Conservation (phyloP, 1,140 invertebrate genomes). For the Contarinia nasturtii region DNA sequence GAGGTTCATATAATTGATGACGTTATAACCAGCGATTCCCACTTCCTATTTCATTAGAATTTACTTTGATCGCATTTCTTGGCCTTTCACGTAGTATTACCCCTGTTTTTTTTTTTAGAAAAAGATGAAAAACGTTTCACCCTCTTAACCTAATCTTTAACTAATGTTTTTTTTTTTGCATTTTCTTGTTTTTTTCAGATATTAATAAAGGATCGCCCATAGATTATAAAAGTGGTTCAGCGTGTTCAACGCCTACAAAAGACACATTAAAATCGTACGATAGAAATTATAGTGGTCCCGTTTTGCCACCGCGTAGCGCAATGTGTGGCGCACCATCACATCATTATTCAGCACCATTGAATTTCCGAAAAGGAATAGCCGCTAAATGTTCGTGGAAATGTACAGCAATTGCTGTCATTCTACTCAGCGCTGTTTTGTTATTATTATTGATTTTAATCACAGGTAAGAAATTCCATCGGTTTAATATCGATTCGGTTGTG, state of each 20-base stretch:
- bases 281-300: constrained; percentile 37
- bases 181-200: constrained; percentile 31
- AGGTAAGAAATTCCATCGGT: constrained; percentile 34
- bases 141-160: too few relatives aligned
- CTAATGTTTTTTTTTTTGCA: too few relatives aligned
- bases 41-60: too few relatives aligned
- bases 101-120: too few relatives aligned
- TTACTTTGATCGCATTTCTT: too few relatives aligned
- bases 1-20: too few relatives aligned
- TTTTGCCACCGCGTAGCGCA: constrained; percentile 53
- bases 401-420: constrained; percentile 67
- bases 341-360: constrained; percentile 28
- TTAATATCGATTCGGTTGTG: too few relatives aligned
- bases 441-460: constrained; percentile 72
- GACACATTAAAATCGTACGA: constrained; percentile 41
- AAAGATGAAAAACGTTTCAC: too few relatives aligned
- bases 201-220: constrained; percentile 72
- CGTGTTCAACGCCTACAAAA: constrained; percentile 24
- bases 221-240: constrained; percentile 50
- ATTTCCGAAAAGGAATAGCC: constrained; percentile 72
- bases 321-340: constrained; percentile 25
- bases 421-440: constrained; percentile 57
- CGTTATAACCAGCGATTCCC: too few relatives aligned
- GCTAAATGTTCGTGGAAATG: constrained; percentile 81
- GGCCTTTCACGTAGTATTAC: too few relatives aligned